phyloP scores from a whole-genome alignment of 2,888 invertebrate genomes.

The Drosophila anomelani region DNA sequence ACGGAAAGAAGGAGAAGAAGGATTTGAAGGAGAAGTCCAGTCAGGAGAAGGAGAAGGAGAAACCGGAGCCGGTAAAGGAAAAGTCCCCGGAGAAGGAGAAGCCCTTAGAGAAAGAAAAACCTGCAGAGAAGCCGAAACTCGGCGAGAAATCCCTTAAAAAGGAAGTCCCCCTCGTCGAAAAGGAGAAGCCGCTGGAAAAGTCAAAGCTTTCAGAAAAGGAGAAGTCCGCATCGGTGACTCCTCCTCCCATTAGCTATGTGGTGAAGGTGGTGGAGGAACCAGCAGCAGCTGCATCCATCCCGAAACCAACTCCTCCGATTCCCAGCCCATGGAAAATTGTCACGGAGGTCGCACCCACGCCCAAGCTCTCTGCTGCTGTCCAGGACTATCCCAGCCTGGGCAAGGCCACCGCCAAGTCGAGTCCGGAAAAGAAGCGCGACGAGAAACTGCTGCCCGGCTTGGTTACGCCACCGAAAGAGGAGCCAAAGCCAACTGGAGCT shows the following conservation, averaged over 20 bases:
- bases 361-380: slow-evolving; percentile 27
- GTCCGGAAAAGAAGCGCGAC: slow-evolving; percentile 37
- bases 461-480: slow-evolving; percentile 8
- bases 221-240: not conserved
- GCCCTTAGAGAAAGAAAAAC: not conserved
- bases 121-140: not conserved
- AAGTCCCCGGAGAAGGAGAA: slow-evolving; percentile 11
- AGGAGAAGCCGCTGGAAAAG: slow-evolving; percentile 3
- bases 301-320: slow-evolving; percentile 17
- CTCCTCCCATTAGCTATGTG: slow-evolving; percentile 8
- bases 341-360: not conserved
- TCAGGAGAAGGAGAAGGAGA: slow-evolving; percentile 18
- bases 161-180: not conserved
- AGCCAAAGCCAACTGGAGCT: not conserved
- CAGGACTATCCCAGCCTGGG: slow-evolving; percentile 34
- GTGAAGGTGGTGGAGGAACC: slow-evolving; percentile 38
- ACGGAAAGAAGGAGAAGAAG: slow-evolving; percentile 2
- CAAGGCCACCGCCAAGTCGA: slow-evolving; percentile 13
- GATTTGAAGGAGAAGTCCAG: slow-evolving; percentile 1
- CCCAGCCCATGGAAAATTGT: slow-evolving; percentile 32
- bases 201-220: slow-evolving; percentile 1
- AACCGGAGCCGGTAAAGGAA: slow-evolving; percentile 12
- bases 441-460: slow-evolving; percentile 31
- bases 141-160: slow-evolving; percentile 3
- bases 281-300: not conserved